phyloP scores from a whole-genome alignment of 53 echinoderm and acorn worm species.

The Mesocentrotus franciscanus region DNA sequence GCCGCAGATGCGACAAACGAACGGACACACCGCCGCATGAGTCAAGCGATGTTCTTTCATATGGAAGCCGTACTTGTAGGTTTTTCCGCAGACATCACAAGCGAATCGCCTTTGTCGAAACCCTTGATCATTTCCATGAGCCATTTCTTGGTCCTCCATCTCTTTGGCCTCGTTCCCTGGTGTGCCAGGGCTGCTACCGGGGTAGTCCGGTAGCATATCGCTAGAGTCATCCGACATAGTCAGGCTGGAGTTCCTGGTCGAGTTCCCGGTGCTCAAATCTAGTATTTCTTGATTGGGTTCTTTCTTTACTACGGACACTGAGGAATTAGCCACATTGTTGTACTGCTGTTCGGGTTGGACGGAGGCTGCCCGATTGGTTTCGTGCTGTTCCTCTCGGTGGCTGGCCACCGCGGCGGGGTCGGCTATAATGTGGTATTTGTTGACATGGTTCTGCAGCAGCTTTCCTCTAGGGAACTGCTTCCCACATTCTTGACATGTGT shows the following conservation, averaged over 20 bases:
- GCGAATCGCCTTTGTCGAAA: conserved; percentile 53
- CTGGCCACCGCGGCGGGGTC: not conserved
- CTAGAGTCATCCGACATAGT: not conserved
- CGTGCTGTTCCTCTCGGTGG: no score
- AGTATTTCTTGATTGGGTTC: conserved; percentile 28
- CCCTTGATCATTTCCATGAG: not conserved
- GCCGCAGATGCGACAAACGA: conserved; percentile 77
- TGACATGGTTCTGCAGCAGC: conserved; percentile 60
- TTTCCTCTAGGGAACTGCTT: conserved; percentile 52
- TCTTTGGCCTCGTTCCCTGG: not conserved
- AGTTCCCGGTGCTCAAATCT: not conserved
- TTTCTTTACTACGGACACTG: not conserved
- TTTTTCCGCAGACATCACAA: conserved; percentile 82
- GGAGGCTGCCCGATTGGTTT: not conserved
- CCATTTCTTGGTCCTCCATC: not conserved
- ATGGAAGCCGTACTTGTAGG: conserved; percentile 83
- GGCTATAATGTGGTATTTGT: conserved; percentile 51
- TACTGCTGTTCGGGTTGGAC: not conserved
- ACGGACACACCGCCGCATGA: conserved; percentile 78
- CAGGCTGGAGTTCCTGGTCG: not conserved
- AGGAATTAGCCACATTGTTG: not conserved
- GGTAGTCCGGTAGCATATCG: not conserved
- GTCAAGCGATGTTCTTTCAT: conserved; percentile 83
- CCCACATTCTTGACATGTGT: conserved; percentile 55
- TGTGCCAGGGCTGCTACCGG: not conserved